Conservation (phyloP, 2,113 vertebrate species). For the Apteryx mantelli region DNA sequence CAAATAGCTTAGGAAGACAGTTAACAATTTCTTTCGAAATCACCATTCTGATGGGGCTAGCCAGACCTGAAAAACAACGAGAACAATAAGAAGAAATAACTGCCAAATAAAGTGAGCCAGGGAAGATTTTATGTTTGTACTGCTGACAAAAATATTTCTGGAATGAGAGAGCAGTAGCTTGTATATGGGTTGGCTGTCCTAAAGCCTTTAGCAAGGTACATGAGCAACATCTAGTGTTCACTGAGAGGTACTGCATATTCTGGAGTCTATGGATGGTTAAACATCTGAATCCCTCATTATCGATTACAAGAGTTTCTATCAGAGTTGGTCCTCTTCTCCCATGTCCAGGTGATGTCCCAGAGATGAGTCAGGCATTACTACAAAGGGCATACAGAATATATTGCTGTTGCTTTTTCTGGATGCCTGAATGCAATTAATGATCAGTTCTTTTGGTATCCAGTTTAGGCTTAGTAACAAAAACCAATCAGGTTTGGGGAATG, state of each 20-base stretch:
- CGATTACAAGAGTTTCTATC: background rate
- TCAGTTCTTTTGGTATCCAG: background rate
- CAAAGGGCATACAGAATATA: background rate
- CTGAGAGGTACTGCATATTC: background rate
- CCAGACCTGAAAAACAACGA: background rate
- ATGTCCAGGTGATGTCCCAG: background rate
- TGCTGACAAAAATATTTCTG: background rate
- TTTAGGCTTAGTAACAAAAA: background rate
- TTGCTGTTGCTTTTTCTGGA: background rate
- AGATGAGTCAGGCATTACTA: background rate
- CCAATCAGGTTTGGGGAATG: background rate
- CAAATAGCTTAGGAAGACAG: background rate
- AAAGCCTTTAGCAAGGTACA: background rate
- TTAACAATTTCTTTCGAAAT: background rate
- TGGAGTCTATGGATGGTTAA: fast-evolving
- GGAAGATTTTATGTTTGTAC: background rate
- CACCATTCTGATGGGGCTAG: background rate
- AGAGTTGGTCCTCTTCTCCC: background rate
- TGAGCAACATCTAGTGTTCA: constrained; percentile 43
- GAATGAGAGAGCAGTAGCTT: background rate
- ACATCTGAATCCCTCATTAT: background rate
- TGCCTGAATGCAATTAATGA: background rate
- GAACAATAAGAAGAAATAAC: background rate
- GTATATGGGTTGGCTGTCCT: background rate
- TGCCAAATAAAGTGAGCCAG: background rate